Percentiles rank a stretch among this genome's conserved stretches.
Conservation (phyloP, 2,113 vertebrate genomes). For the Puffinus mauretanicus region DNA sequence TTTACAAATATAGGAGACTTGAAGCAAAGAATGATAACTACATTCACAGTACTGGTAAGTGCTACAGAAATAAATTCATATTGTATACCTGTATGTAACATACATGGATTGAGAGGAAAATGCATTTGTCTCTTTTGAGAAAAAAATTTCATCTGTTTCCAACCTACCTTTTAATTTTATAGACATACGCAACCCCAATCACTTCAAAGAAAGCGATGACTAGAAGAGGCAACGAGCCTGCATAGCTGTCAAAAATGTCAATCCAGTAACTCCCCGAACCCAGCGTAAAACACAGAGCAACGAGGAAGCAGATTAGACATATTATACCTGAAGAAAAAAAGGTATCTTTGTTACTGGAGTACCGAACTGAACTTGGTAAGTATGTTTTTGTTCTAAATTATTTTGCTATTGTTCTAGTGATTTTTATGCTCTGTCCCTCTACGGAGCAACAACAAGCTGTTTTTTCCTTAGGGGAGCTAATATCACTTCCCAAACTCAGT, state of each 20-base stretch:
- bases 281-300: conserved; percentile 81
- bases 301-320: conserved; percentile 74
- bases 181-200: conserved; percentile 73
- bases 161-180: conserved; percentile 82
- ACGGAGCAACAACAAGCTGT: neutral
- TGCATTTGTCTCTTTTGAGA: neutral
- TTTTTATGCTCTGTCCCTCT: neutral
- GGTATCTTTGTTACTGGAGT: neutral
- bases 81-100: neutral
- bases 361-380: neutral
- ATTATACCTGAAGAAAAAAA: conserved; percentile 67
- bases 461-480: neutral
- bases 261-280: conserved; percentile 93
- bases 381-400: neutral
- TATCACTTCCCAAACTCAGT: neutral
- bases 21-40: neutral
- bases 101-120: neutral
- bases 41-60: neutral
- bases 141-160: neutral
- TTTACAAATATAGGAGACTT: neutral
- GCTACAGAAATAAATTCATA: neutral
- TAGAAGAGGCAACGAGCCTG: conserved; percentile 81
- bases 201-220: conserved; percentile 86
- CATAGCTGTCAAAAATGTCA: conserved; percentile 86
- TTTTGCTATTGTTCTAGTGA: neutral